phyloP scores from a whole-genome alignment of 1,140 invertebrate species.

The Bombus confusus region DNA sequence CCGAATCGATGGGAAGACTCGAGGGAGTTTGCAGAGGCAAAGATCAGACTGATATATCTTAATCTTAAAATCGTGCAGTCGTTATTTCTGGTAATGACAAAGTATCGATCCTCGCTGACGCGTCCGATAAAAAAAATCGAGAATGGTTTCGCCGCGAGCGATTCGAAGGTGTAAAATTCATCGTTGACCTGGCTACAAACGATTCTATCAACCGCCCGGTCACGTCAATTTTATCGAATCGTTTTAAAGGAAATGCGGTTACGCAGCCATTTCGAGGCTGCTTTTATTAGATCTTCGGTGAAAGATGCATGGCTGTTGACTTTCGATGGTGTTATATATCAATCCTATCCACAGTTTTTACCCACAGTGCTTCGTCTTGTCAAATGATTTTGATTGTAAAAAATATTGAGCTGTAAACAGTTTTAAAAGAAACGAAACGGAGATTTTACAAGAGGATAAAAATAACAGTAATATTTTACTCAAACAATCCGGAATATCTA shows the following conservation, averaged over 20 bases:
- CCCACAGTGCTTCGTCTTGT: too few relatives aligned
- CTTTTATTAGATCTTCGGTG: background rate
- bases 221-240: conserved; percentile 4
- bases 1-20: background rate
- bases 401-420: background rate
- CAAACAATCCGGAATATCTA: too few relatives aligned
- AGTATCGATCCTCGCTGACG: conserved; percentile 11
- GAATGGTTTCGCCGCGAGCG: background rate
- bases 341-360: background rate
- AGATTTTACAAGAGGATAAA: too few relatives aligned
- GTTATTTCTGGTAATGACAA: conserved; percentile 12
- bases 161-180: conserved; percentile 34
- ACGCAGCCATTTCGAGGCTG: conserved; percentile 1
- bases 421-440: background rate
- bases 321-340: background rate
- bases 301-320: background rate
- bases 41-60: background rate
- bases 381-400: too few relatives aligned
- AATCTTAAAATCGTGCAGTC: background rate
- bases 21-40: background rate
- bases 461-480: background rate
- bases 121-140: background rate
- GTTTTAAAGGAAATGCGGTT: conserved; percentile 2
- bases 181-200: conserved; percentile 13
- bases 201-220: background rate